Evolutionary conservation across 2,797 vertebrate species (phyloP).

Genomic region (Anisognathus igniventris): DNA sequence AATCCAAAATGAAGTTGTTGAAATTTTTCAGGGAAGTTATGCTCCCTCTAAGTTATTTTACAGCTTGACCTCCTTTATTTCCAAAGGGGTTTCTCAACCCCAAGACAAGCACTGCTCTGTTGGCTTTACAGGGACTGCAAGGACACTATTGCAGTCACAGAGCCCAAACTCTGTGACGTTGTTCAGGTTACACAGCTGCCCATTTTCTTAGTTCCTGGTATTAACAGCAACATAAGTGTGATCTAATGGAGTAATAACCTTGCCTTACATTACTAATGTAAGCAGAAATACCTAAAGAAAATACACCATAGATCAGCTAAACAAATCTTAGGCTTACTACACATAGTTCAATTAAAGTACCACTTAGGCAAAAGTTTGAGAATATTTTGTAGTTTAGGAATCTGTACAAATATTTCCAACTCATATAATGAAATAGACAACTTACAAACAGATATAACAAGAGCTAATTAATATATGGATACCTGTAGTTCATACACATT

Average conservation of each 20-base stretch:
- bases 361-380: not conserved
- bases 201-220: not conserved
- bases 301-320: not conserved
- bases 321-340: not conserved
- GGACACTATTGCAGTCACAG: not conserved
- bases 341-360: not conserved
- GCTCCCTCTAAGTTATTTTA: not conserved
- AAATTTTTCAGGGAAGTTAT: not conserved
- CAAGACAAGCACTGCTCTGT: not conserved
- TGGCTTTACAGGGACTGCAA: not conserved
- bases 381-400: not conserved
- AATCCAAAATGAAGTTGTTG: not conserved
- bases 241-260: not conserved
- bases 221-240: not conserved
- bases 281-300: not conserved
- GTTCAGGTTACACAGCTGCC: not conserved
- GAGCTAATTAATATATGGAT: rapidly evolving
- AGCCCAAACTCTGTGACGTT: not conserved
- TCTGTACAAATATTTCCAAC: not conserved
- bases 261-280: not conserved
- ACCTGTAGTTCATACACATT: not conserved
- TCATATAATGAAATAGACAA: not conserved
- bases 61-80: not conserved
- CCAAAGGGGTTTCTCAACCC: not conserved
- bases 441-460: not conserved